phyloP scores from a whole-genome alignment of 2,113 vertebrate species.

The Eptatretus burgeri region DNA sequence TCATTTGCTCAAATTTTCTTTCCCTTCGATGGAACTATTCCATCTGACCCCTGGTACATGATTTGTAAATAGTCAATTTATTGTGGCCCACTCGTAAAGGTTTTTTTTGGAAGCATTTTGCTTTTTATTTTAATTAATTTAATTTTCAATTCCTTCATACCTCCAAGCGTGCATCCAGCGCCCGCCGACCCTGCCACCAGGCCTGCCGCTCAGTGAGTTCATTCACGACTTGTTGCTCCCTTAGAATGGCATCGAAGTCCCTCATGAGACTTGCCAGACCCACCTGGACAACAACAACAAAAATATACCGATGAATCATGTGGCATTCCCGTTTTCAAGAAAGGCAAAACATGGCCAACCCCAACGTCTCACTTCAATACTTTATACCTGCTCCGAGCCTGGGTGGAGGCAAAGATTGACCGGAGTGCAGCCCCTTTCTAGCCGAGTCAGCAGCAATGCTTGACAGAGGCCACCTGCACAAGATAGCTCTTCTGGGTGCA shows the following conservation, averaged over 20 bases:
- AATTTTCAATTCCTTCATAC: slow-evolving; percentile 13
- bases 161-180: slow-evolving; percentile 38
- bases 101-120: no score
- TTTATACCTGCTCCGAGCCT: slow-evolving; percentile 19
- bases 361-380: neutral
- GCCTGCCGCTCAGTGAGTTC: slow-evolving; percentile 27
- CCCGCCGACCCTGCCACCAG: slow-evolving; percentile 46
- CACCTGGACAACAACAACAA: slow-evolving; percentile 15
- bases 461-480: slow-evolving; percentile 15
- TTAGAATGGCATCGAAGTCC: slow-evolving; percentile 37
- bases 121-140: no score
- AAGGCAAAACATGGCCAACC: no score
- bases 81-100: no score
- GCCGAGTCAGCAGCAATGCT: slow-evolving; percentile 30
- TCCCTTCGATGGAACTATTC: no score
- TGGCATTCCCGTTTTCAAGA: no score
- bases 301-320: no score
- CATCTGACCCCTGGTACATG: no score
- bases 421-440: slow-evolving; percentile 24
- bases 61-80: no score
- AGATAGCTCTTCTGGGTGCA: slow-evolving; percentile 16
- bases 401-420: slow-evolving; percentile 35
- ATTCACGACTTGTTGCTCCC: slow-evolving; percentile 40
- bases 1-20: no score
- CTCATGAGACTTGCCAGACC: slow-evolving; percentile 20